A percentile compares a stretch with the other conserved stretches of the same genome.
Evolutionary conservation across 2,113 vertebrate species (phyloP).

Genomic region (Recurvirostra avosetta): DNA sequence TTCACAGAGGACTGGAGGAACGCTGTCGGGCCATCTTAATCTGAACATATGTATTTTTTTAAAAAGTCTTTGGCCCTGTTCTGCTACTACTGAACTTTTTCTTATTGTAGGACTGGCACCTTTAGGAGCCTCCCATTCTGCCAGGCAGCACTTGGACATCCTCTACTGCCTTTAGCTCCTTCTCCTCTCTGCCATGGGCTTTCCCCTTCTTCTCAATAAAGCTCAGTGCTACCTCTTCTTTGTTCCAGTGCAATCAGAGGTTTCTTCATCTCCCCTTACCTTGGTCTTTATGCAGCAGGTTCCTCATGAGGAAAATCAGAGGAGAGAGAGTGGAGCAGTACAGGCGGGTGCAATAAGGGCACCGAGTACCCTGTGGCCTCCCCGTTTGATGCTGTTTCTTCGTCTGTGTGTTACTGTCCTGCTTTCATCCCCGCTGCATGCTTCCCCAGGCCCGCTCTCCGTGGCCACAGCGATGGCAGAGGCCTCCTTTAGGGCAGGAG

Average conservation of each 20-base stretch:
- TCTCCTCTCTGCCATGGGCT: not conserved
- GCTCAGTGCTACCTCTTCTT: not conserved
- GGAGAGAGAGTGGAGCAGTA: not conserved
- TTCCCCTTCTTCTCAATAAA: not conserved
- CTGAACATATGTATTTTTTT: not conserved
- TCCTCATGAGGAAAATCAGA: not conserved
- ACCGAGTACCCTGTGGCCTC: not conserved
- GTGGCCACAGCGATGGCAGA: not conserved
- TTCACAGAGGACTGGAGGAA: not conserved
- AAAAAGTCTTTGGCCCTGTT: not conserved
- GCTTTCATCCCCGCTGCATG: not conserved
- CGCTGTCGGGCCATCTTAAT: accelerated
- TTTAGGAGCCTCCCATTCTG: not conserved
- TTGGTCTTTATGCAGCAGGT: not conserved
- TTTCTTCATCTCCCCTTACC: not conserved
- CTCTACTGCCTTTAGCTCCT: not conserved
- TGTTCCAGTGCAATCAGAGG: not conserved
- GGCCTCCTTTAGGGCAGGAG: not conserved
- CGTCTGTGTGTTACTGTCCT: not conserved
- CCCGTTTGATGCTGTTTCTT: not conserved
- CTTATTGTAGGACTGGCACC: not conserved
- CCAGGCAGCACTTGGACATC: not conserved
- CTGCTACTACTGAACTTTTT: not conserved
- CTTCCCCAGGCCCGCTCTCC: not conserved
- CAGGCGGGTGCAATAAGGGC: not conserved